These are phyloP conservation scores for Chrysaora quinquecirrha DNA, from an alignment of 30 jellyfish, hydroid and myxozoan genomes.

Conservation along the genomic window DNA sequence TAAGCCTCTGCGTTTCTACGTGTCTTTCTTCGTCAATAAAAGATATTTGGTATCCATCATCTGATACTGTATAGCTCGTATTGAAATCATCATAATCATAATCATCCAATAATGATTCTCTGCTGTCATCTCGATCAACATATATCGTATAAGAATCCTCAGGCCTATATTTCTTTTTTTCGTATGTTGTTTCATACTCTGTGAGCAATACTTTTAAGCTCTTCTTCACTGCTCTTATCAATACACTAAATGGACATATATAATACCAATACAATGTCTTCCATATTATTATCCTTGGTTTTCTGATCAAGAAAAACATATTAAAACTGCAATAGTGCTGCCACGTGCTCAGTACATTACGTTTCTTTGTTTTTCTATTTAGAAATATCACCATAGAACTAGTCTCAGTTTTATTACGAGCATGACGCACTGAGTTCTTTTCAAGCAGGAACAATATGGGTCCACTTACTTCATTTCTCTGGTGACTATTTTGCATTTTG, in stretches of 20 bases:
- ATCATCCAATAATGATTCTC: slow-evolving; percentile 12
- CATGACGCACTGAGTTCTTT: slow-evolving; percentile 24
- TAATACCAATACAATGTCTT: slow-evolving; percentile 32
- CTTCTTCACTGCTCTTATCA: background rate
- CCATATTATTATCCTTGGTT: slow-evolving; percentile 3
- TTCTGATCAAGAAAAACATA: background rate
- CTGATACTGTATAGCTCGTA: slow-evolving; percentile 24
- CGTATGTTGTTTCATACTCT: slow-evolving; percentile 10
- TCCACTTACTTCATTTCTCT: slow-evolving; percentile 12
- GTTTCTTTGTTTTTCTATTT: background rate
- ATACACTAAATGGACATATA: slow-evolving; percentile 42
- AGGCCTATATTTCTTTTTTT: background rate
- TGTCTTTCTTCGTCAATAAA: slow-evolving; percentile 42
- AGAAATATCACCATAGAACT: slow-evolving; percentile 32
- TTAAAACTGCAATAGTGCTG: slow-evolving; percentile 6
- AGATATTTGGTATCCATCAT: slow-evolving; percentile 53
- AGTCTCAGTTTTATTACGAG: background rate
- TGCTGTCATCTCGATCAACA: slow-evolving; percentile 34
- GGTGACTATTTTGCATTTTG: background rate
- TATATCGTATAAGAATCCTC: slow-evolving; percentile 50
- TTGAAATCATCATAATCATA: background rate
- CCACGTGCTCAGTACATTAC: background rate
- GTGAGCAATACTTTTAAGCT: slow-evolving; percentile 12
- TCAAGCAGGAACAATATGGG: slow-evolving; percentile 38
- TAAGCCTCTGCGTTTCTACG: slow-evolving; percentile 13